These are phyloP conservation scores for Teleogryllus occipitalis DNA, from an alignment of 1,140 invertebrate species.

Conservation along the genomic window DNA sequence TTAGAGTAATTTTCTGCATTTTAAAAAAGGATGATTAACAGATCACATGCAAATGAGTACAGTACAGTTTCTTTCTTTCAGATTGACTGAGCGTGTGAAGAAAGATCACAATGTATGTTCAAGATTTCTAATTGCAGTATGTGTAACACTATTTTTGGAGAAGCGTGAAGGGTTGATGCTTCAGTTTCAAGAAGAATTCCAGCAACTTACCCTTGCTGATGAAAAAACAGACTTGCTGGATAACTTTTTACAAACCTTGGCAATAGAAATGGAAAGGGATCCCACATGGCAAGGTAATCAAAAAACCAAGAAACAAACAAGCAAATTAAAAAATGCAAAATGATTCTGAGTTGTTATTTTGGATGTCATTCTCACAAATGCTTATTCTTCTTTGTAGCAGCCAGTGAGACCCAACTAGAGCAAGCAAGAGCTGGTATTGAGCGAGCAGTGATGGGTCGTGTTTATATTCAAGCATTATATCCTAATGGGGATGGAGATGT, in stretches of 20 bases:
- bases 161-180: slow-evolving; percentile 54
- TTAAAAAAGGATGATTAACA: too few species aligned
- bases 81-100: slow-evolving; percentile 53
- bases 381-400: slow-evolving; percentile 38
- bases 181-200: slow-evolving; percentile 69
- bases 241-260: slow-evolving; percentile 52
- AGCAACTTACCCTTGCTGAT: slow-evolving; percentile 61
- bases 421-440: slow-evolving; percentile 66
- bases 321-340: neutral
- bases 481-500: slow-evolving; percentile 95
- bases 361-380: neutral
- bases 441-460: slow-evolving; percentile 71
- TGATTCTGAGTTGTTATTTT: too few species aligned
- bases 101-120: slow-evolving; percentile 65
- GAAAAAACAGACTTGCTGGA: slow-evolving; percentile 70
- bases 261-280: slow-evolving; percentile 56
- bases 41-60: too few species aligned
- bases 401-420: slow-evolving; percentile 57
- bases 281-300: slow-evolving; percentile 58
- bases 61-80: slow-evolving; percentile 27
- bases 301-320: neutral
- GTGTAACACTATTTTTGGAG: slow-evolving; percentile 72
- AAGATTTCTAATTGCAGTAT: slow-evolving; percentile 68
- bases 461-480: slow-evolving; percentile 89
- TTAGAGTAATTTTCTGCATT: too few species aligned